Evolutionary conservation across 2,888 invertebrate genomes (phyloP).

Genomic region (Scaeva pyrastri): DNA sequence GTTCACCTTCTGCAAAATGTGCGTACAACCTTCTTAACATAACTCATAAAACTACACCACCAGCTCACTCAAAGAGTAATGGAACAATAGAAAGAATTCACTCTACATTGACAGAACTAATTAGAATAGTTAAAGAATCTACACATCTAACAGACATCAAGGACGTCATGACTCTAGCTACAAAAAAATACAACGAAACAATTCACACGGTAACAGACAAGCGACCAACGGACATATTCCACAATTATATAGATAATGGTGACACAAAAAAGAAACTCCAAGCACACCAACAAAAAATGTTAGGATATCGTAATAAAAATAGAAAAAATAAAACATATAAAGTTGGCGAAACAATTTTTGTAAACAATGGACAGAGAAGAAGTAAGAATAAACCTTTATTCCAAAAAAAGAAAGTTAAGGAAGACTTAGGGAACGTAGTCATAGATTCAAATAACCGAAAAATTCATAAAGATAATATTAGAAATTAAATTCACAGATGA

Average conservation of each 20-base stretch:
- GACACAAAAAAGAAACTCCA: slow-evolving; percentile 18
- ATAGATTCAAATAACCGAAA: too few relatives aligned
- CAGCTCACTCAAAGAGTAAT: not conserved
- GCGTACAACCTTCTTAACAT: too few relatives aligned
- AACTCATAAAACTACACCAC: slow-evolving; percentile 7
- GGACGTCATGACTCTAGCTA: slow-evolving; percentile 6
- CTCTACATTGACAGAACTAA: not conserved
- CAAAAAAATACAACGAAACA: not conserved
- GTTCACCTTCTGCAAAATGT: too few relatives aligned
- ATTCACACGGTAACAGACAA: not conserved
- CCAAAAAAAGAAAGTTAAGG: not conserved
- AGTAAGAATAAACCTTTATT: slow-evolving; percentile 19
- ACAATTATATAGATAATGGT: slow-evolving; percentile 22
- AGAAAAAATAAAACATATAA: slow-evolving; percentile 26
- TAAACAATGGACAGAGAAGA: slow-evolving; percentile 23
- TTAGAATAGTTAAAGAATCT: not conserved
- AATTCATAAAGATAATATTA: too few relatives aligned
- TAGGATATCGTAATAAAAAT: slow-evolving; percentile 29
- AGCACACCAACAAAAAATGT: slow-evolving; percentile 22
- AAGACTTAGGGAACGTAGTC: not conserved
- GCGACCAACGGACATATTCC: slow-evolving; percentile 27
- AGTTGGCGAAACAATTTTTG: slow-evolving; percentile 23
- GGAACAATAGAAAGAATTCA: too few relatives aligned
- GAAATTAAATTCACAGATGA: not conserved
- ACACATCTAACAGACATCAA: not conserved